A percentile compares a stretch with the other conserved stretches of the same genome.
Conservation (phyloP, 2,888 invertebrate species). For the Ashinkailepas kermadecensis region DNA sequence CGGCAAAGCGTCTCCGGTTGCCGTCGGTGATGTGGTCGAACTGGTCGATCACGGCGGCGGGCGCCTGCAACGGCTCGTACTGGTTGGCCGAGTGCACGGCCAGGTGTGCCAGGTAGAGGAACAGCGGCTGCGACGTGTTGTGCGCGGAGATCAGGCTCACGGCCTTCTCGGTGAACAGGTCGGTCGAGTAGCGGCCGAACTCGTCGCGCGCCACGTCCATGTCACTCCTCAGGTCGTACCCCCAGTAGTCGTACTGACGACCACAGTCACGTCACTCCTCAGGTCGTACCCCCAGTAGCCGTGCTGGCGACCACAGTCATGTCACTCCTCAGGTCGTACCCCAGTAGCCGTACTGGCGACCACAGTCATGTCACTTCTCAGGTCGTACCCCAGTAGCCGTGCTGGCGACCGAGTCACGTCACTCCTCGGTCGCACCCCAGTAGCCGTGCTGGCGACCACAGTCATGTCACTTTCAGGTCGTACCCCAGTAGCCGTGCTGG, state of each 20-base stretch:
- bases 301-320: no score
- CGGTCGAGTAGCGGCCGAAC: slow-evolving; percentile 63
- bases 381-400: no score
- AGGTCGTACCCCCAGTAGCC: no score
- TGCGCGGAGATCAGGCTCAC: slow-evolving; percentile 61
- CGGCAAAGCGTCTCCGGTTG: slow-evolving; percentile 42
- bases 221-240: slow-evolving; percentile 41
- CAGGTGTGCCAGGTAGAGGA: slow-evolving; percentile 78
- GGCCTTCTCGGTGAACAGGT: slow-evolving; percentile 70
- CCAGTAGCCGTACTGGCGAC: no score
- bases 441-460: no score
- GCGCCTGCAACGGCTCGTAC: slow-evolving; percentile 72
- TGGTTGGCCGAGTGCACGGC: slow-evolving; percentile 85
- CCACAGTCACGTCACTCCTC: no score
- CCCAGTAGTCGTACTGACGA: slow-evolving; percentile 34
- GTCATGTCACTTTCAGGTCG: no score
- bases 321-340: no score
- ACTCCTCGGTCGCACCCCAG: no score
- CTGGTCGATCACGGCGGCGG: slow-evolving; percentile 57
- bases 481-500: no score
- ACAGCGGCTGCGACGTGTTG: slow-evolving; percentile 61
- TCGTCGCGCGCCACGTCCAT: slow-evolving; percentile 35
- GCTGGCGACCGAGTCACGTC: no score
- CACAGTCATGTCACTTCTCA: no score
- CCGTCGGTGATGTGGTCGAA: slow-evolving; percentile 61